Evolutionary conservation across 2,113 vertebrate genomes (phyloP).

Genomic region (Pampusana beccarii): DNA sequence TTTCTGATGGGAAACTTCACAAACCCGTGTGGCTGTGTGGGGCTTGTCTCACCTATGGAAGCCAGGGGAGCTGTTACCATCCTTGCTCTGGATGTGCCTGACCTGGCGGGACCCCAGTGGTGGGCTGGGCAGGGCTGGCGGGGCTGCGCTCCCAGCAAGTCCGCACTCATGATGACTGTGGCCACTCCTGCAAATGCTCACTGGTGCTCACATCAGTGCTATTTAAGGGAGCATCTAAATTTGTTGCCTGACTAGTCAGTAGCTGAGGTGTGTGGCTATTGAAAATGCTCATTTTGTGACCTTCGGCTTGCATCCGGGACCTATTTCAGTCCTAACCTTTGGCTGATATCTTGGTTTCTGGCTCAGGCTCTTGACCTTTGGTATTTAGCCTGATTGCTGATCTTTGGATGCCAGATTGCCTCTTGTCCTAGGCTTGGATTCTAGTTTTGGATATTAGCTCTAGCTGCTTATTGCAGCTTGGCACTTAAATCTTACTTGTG

Average conservation of each 20-base stretch:
- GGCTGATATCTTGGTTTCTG: background rate
- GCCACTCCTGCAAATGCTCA: background rate
- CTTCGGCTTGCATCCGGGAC: background rate
- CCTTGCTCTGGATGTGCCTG: background rate
- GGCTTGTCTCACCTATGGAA: background rate
- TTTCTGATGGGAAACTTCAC: background rate
- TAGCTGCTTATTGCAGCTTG: background rate
- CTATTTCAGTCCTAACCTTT: background rate
- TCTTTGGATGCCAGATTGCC: background rate
- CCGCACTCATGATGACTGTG: background rate
- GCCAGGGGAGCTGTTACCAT: background rate
- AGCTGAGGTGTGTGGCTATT: background rate
- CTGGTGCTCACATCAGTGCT: background rate
- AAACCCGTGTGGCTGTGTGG: background rate
- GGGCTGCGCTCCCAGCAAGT: background rate
- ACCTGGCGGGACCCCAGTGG: background rate
- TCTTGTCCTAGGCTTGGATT: background rate
- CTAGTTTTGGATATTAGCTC: background rate
- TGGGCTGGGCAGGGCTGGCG: background rate
- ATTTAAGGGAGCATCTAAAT: background rate
- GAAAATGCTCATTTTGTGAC: constrained; percentile 20
- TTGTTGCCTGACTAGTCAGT: background rate
- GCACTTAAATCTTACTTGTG: background rate
- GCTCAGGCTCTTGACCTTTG: background rate
- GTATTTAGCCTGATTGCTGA: background rate